phyloP scores from a whole-genome alignment of 1,140 invertebrate species.

The Aphelenchoides fujianensis region DNA sequence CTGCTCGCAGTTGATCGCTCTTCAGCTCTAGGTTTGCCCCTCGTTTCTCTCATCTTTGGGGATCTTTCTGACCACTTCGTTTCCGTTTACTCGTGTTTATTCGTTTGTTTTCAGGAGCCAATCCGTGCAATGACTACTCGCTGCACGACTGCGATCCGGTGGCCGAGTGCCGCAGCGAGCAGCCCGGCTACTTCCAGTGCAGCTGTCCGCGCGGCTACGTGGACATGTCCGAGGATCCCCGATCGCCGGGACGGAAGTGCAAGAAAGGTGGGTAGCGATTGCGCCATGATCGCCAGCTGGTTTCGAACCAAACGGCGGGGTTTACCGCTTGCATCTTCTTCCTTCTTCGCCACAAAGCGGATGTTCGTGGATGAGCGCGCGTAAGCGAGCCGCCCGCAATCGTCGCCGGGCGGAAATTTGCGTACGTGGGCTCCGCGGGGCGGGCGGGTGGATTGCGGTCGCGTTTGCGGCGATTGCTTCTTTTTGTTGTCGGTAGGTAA shows the following conservation, averaged over 20 bases:
- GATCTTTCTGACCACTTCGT: too few species aligned
- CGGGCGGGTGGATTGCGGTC: neutral
- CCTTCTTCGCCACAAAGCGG: neutral
- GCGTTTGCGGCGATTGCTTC: neutral
- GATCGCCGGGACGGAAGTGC: constrained; percentile 56
- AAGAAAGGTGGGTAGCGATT: constrained; percentile 48
- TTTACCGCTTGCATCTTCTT: too few species aligned
- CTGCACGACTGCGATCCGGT: constrained; percentile 59
- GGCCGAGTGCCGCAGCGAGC: constrained; percentile 60
- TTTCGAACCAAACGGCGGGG: too few species aligned
- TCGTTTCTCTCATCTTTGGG: too few species aligned
- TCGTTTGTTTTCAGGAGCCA: constrained; percentile 41
- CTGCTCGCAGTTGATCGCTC: neutral
- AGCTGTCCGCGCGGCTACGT: constrained; percentile 57
- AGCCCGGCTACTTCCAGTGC: constrained; percentile 61
- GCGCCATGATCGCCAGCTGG: too few species aligned
- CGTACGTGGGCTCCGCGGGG: neutral
- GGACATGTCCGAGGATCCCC: constrained; percentile 47
- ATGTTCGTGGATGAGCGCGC: neutral
- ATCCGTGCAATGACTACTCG: constrained; percentile 61
- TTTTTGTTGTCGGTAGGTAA: neutral
- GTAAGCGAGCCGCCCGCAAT: too few species aligned
- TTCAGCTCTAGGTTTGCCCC: constrained; percentile 10
- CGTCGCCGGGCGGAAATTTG: constrained; percentile 1
- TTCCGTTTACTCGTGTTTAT: too few species aligned